Conservation (phyloP, 1,140 invertebrate species). For the Anoplophora glabripennis region DNA sequence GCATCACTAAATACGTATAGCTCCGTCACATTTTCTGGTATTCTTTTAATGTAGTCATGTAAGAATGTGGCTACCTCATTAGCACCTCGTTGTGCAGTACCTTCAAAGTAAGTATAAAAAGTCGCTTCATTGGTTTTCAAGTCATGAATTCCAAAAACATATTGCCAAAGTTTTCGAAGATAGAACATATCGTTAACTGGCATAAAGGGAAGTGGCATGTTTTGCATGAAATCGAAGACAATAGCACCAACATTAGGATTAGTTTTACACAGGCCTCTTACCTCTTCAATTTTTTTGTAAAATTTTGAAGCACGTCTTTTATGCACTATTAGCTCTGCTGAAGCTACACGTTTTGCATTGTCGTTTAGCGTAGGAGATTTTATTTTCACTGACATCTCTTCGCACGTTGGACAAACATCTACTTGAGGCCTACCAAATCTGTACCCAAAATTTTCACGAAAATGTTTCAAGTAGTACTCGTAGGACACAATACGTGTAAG, state of each 20-base stretch:
- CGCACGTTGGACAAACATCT: conserved; percentile 32
- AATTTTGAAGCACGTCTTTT: conserved; percentile 38
- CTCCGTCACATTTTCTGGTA: no score
- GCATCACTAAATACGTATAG: no score
- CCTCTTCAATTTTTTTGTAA: conserved; percentile 35
- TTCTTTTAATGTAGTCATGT: no score
- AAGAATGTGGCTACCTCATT: conserved; percentile 20
- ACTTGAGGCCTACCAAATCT: conserved; percentile 40
- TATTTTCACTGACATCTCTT: conserved; percentile 5
- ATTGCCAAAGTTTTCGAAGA: conserved; percentile 38
- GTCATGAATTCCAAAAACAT: conserved; percentile 41
- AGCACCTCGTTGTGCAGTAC: conserved; percentile 10
- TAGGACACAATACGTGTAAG: conserved; percentile 31
- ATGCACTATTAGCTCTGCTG: conserved; percentile 15
- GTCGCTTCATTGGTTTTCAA: conserved; percentile 36
- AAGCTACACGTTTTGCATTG: conserved; percentile 5
- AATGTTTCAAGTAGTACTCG: conserved; percentile 38
- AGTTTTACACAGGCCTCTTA: conserved; percentile 24
- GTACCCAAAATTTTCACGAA: conserved; percentile 35
- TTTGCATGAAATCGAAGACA: conserved; percentile 45
- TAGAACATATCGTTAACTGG: conserved; percentile 26
- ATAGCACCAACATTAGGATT: conserved; percentile 26
- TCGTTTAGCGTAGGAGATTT: conserved; percentile 5
- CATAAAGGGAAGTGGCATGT: conserved; percentile 30
- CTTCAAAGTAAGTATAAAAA: conserved; percentile 38